Evolutionary conservation across 37 sponge, comb jelly and placozoan species (phyloP).

Genomic region (Cliona cf. orientalis): DNA sequence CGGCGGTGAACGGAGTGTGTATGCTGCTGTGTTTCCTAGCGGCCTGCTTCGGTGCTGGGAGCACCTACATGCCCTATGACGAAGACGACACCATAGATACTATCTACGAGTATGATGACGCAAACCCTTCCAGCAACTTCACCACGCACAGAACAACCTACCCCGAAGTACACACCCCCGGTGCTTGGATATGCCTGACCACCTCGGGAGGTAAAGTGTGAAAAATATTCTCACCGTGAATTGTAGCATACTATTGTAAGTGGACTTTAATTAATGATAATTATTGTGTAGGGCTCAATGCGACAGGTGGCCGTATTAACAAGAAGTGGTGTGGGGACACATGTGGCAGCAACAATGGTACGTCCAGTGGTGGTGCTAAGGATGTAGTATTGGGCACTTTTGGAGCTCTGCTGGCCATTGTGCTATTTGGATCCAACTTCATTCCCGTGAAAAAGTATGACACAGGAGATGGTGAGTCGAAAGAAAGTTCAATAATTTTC

Average conservation of each 20-base stretch:
- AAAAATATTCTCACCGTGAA: constrained; percentile 3
- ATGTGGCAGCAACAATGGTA: not conserved
- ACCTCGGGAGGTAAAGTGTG: constrained; percentile 13
- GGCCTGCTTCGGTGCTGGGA: no score
- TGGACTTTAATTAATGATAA: no score
- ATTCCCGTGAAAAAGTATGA: constrained; percentile 91
- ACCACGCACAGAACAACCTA: not conserved
- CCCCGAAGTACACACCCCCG: not conserved
- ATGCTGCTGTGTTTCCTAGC: no score
- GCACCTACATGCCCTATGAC: no score
- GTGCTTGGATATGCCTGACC: constrained; percentile 24
- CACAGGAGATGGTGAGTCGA: constrained; percentile 89
- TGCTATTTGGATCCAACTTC: constrained; percentile 84
- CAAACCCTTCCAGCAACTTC: no score
- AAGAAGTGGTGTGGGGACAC: constrained; percentile 6
- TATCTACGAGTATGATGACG: no score
- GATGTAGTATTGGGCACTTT: constrained; percentile 62
- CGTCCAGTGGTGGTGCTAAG: no score
- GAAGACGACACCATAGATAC: no score
- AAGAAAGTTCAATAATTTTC: no score
- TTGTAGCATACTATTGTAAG: not conserved
- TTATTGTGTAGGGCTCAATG: not conserved
- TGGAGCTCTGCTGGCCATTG: constrained; percentile 60
- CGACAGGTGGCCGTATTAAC: constrained; percentile 31
- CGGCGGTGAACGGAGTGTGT: no score